A percentile compares a stretch with the other conserved stretches of the same genome.
Conservation (phyloP, 2,797 vertebrate species). For the Rhinogobio ventralis region DNA sequence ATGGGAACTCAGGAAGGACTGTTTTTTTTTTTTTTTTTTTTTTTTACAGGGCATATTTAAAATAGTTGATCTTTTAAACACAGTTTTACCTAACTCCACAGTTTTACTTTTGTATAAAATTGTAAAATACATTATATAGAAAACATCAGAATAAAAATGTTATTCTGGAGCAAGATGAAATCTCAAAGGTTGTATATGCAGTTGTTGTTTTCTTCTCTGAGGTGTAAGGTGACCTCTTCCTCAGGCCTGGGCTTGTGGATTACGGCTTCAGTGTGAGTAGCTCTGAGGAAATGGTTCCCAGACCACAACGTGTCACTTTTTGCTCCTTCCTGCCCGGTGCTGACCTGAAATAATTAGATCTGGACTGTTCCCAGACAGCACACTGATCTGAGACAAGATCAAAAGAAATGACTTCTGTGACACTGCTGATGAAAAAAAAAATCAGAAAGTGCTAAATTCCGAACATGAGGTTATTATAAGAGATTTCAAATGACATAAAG, state of each 20-base stretch:
- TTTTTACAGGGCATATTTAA: neutral
- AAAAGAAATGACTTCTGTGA: neutral
- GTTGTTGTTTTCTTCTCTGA: slow-evolving; percentile 34
- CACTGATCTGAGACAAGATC: neutral
- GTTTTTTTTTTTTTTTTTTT: neutral
- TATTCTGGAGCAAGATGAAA: neutral
- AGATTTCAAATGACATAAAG: neutral
- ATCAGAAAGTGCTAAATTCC: neutral
- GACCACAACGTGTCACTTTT: slow-evolving; percentile 56
- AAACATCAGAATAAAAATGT: neutral
- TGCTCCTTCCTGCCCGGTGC: slow-evolving; percentile 39
- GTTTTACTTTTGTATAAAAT: neutral
- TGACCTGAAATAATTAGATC: slow-evolving; percentile 39
- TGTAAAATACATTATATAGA: neutral
- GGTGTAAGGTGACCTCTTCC: slow-evolving; percentile 50
- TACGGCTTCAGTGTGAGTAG: slow-evolving; percentile 49
- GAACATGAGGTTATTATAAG: neutral
- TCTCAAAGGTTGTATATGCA: neutral
- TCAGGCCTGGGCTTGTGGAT: slow-evolving; percentile 48
- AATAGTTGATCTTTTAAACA: neutral
- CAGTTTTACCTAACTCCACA: neutral
- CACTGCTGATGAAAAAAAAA: neutral
- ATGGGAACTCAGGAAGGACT: slow-evolving; percentile 39
- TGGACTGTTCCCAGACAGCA: neutral
- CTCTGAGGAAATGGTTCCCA: slow-evolving; percentile 60